Percentiles rank a stretch among this genome's conserved stretches.
phyloP scores from a whole-genome alignment of 2,113 vertebrate species.

The Aepyceros melampus region DNA sequence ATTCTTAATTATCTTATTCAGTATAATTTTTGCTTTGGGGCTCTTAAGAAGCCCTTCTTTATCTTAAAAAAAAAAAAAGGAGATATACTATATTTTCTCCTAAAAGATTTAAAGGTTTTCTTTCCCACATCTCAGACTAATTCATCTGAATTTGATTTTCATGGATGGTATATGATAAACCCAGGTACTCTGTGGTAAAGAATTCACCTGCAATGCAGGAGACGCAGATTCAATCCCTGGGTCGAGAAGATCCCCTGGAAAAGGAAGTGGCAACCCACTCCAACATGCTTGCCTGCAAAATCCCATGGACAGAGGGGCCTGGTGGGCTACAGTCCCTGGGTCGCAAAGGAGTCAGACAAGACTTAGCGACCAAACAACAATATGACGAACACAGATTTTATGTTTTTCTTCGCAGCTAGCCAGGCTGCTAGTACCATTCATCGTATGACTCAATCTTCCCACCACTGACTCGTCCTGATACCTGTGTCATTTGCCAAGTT shows the following conservation, averaged over 20 bases:
- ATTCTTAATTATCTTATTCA: neutral
- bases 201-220: neutral
- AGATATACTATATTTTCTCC: neutral
- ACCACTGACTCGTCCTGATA: neutral
- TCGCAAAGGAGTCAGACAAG: neutral
- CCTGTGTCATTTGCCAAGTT: neutral
- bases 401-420: neutral
- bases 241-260: neutral
- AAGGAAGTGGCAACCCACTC: neutral
- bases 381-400: neutral
- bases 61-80: neutral
- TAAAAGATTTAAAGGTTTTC: neutral
- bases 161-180: neutral
- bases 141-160: neutral
- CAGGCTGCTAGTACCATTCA: too few species aligned
- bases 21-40: neutral
- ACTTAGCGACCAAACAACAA: neutral
- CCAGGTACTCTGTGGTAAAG: neutral
- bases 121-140: neutral
- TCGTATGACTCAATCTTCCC: rapidly evolving
- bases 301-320: neutral
- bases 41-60: neutral
- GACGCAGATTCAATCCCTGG: neutral
- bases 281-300: neutral
- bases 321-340: neutral